Evolutionary conservation across 2,888 invertebrate genomes (phyloP).

Genomic region (Agelastica alni): DNA sequence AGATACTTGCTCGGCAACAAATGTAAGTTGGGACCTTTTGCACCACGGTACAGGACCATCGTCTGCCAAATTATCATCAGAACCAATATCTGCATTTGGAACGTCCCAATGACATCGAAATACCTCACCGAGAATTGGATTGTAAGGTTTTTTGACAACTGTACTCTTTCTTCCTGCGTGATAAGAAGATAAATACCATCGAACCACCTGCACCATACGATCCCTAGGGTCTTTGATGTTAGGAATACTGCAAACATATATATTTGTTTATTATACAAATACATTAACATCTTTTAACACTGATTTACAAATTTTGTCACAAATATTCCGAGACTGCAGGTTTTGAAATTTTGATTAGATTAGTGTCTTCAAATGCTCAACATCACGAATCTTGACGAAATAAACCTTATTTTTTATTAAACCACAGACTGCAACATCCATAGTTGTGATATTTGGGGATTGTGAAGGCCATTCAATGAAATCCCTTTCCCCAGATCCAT

Average conservation of each 20-base stretch:
- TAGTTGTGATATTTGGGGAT: no score
- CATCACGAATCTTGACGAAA: no score
- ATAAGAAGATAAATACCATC: slow-evolving; percentile 98
- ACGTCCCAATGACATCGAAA: slow-evolving; percentile 90
- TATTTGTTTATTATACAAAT: no score
- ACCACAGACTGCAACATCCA: no score
- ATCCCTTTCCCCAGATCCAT: no score
- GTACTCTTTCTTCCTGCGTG: slow-evolving; percentile 97
- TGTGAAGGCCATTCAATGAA: no score
- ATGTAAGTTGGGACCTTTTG: slow-evolving; percentile 82
- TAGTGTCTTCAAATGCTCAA: no score
- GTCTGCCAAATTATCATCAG: slow-evolving; percentile 61
- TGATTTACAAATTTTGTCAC: no score
- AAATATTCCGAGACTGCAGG: no score
- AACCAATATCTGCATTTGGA: slow-evolving; percentile 43
- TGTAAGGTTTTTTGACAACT: slow-evolving; percentile 98
- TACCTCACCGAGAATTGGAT: slow-evolving; percentile 96
- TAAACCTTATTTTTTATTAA: no score
- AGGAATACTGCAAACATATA: slow-evolving; percentile 70
- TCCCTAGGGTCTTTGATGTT: slow-evolving; percentile 85
- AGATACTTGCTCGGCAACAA: slow-evolving; percentile 97
- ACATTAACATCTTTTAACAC: no score
- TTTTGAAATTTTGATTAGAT: no score
- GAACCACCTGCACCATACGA: slow-evolving; percentile 90
- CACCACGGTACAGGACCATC: slow-evolving; percentile 95